Conservation (phyloP, 2,888 invertebrate species). For the Disparrhopalites patrizii region DNA sequence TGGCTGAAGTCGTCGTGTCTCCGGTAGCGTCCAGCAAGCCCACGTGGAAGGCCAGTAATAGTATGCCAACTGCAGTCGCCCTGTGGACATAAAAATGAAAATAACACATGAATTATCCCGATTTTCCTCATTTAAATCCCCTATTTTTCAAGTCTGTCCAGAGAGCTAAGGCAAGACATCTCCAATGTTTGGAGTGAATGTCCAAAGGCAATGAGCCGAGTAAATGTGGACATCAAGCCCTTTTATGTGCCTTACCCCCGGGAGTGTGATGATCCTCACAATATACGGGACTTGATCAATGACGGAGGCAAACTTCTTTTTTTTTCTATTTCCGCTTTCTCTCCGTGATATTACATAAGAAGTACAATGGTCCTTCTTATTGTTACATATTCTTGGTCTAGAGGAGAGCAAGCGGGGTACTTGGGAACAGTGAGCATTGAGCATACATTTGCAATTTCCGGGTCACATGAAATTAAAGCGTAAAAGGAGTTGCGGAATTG, state of each 20-base stretch:
- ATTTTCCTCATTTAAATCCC: background rate
- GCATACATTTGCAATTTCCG: background rate
- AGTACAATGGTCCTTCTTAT: background rate
- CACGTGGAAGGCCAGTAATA: slow-evolving; percentile 28
- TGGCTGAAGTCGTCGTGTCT: slow-evolving; percentile 18
- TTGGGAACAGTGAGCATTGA: background rate
- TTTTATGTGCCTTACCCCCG: no score
- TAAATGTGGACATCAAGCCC: no score
- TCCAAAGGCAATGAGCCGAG: no score
- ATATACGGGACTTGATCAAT: no score
- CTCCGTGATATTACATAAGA: no score
- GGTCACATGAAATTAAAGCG: background rate
- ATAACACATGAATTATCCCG: slow-evolving; percentile 10
- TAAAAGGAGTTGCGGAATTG: background rate
- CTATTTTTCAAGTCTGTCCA: background rate
- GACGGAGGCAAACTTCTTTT: background rate
- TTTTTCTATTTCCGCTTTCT: background rate
- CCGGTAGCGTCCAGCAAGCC: slow-evolving; percentile 29
- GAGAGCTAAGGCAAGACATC: background rate
- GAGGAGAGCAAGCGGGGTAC: background rate
- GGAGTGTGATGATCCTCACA: no score
- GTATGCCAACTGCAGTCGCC: slow-evolving; percentile 30
- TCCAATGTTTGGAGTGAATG: background rate
- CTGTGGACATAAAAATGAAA: slow-evolving; percentile 19
- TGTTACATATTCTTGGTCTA: background rate